Percentiles rank a stretch among this genome's conserved stretches.
Conservation (phyloP, 2,888 invertebrate genomes). For the Limnephilus lunatus region DNA sequence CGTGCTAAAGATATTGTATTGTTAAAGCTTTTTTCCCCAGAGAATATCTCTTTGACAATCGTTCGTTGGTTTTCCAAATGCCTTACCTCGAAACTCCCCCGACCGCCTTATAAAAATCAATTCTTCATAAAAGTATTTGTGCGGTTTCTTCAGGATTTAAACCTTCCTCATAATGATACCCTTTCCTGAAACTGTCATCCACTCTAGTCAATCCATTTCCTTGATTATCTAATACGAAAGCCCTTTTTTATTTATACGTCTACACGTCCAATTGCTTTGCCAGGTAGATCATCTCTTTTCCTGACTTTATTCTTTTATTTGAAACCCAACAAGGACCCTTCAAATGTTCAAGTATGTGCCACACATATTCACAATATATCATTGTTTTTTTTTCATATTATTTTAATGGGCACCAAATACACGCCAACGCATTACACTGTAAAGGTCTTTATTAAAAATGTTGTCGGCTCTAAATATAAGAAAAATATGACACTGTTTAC, state of each 20-base stretch:
- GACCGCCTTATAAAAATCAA: neutral
- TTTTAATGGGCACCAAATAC: neutral
- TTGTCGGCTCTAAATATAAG: neutral
- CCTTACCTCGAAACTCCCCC: neutral
- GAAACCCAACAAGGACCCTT: neutral
- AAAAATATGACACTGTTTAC: slow-evolving; percentile 48
- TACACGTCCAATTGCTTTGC: neutral
- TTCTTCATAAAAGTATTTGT: neutral
- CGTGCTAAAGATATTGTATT: neutral
- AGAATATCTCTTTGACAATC: neutral
- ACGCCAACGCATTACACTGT: neutral
- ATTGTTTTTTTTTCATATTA: neutral
- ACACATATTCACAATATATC: neutral
- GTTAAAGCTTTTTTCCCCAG: neutral
- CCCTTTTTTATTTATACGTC: neutral
- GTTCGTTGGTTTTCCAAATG: neutral
- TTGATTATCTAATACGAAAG: neutral
- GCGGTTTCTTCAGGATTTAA: neutral
- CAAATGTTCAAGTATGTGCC: neutral
- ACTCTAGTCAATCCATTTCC: neutral
- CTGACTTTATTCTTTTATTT: neutral
- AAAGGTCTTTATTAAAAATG: neutral
- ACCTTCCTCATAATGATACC: neutral
- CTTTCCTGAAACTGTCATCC: neutral
- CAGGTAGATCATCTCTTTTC: neutral